A percentile compares a stretch with the other conserved stretches of the same genome.
Evolutionary conservation across 1,140 invertebrate genomes (phyloP).

Genomic region (Rhynchophorus ferrugineus): DNA sequence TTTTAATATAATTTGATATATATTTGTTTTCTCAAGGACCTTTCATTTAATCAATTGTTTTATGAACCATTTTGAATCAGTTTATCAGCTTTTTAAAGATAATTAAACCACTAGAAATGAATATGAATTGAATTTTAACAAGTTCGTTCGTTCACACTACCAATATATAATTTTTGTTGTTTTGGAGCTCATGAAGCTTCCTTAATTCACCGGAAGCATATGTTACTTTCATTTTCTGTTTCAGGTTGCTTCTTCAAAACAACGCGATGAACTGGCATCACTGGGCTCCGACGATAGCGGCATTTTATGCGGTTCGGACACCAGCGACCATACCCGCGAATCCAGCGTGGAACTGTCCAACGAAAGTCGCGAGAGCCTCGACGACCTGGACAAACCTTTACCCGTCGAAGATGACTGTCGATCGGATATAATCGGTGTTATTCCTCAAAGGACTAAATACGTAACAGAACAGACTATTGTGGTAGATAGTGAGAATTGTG

Average conservation of each 20-base stretch:
- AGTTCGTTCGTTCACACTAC: no score
- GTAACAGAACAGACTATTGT: not conserved
- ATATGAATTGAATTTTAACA: no score
- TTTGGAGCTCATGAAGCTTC: no score
- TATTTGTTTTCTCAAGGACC: no score
- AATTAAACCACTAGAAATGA: no score
- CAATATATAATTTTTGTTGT: no score
- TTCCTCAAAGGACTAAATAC: slow-evolving; percentile 15
- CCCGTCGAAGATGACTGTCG: slow-evolving; percentile 1
- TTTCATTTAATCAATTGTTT: no score
- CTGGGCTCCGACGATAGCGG: slow-evolving; percentile 80
- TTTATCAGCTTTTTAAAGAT: no score
- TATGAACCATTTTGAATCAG: no score
- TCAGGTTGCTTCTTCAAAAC: slow-evolving; percentile 17
- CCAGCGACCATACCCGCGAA: slow-evolving; percentile 38
- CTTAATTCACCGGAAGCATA: no score
- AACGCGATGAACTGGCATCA: slow-evolving; percentile 61
- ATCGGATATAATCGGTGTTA: slow-evolving; percentile 3
- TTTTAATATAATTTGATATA: no score
- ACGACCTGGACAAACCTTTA: slow-evolving; percentile 17
- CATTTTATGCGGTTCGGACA: slow-evolving; percentile 66
- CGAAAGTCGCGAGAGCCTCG: slow-evolving; percentile 58
- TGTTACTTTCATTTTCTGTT: slow-evolving; percentile 3
- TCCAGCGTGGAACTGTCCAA: slow-evolving; percentile 44
- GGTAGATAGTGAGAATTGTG: slow-evolving; percentile 14